Evolutionary conservation across 2,797 vertebrate genomes (phyloP), one percentile per base, ranked within the genome.

Genomic region (Rousettus madagascariensis): DNA sequence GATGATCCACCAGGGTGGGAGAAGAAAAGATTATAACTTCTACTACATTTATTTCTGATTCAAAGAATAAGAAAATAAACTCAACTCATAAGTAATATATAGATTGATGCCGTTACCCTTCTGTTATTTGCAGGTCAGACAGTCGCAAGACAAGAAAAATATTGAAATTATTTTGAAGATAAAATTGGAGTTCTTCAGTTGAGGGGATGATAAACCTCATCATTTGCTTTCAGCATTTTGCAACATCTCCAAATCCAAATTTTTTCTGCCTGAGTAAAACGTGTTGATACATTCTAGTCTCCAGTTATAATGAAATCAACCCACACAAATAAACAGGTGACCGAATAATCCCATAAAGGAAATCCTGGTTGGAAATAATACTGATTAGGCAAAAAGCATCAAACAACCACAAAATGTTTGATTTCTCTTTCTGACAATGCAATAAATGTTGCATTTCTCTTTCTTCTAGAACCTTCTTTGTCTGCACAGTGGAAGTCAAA

Each of bases 161-260:
- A 72, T 13, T 57, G n/a, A 74, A 69, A 22, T 86, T 49, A 59
- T 71, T 71, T 61, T 91, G 66, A 75, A 90, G 59, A 74, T 28
- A 86, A 38, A 86, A 59, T 38, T 36, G 41, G 53, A 92, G 78
- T 84, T 80, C 33, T 61, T 94, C 57, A 36, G 0, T 6, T 72
- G 63, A 95, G 41, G 41, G 19, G 26, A 41, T 12, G 57, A 63
- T 66, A 88, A 91, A n/a, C 17, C 33, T 65, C 17, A 1, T 84
- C 55, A 59, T 65, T 90, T n/a, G 28, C 51, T 94, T 95, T 82
- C 33, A 53, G 84, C 33, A 87, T 93, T 83, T 91, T 51, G 49
- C 51, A 78, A 61, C 77, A 91, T n/a, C 53, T 71, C 33, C 1
- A 55, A 12, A 8, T 71, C 33, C 1, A 55, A 12, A 8, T 91